These are phyloP conservation scores for Lymantria monacha DNA, from an alignment of 2,888 invertebrate species.

Conservation along the genomic window DNA sequence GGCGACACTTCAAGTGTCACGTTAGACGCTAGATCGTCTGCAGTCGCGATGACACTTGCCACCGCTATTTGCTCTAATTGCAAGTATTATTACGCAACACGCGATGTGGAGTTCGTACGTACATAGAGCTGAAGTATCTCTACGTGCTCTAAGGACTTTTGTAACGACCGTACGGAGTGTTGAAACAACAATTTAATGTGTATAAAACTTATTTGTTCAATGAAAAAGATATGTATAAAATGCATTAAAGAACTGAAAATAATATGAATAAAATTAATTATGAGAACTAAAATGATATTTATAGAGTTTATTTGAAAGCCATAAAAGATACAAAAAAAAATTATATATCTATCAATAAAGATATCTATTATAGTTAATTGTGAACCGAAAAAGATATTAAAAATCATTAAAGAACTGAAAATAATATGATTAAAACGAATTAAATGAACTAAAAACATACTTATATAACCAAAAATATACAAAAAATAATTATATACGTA, in stretches of 20 bases:
- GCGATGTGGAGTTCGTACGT: conserved; percentile 7
- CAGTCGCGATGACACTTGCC: conserved; percentile 48
- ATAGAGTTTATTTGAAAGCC: too few species aligned
- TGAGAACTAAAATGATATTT: too few species aligned
- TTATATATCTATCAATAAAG: too few species aligned
- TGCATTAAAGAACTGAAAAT: background rate
- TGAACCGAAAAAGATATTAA: too few species aligned
- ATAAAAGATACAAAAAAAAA: too few species aligned
- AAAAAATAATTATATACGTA: too few species aligned
- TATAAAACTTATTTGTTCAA: background rate
- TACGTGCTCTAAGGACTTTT: conserved; percentile 7
- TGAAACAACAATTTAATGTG: background rate
- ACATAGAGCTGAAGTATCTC: conserved; percentile 1
- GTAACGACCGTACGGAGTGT: conserved; percentile 2
- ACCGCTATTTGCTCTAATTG: conserved; percentile 54
- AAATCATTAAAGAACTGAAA: background rate
- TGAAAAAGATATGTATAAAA: too few species aligned
- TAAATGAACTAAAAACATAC: too few species aligned
- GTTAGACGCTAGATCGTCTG: conserved; percentile 39
- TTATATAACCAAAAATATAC: too few species aligned
- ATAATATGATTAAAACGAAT: background rate
- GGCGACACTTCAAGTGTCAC: conserved; percentile 40
- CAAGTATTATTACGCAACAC: conserved; percentile 47
- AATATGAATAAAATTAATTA: background rate
- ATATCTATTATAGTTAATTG: too few species aligned